These are phyloP conservation scores for Drosophila ambigua DNA, from an alignment of 1,140 invertebrate species.

Conservation along the genomic window DNA sequence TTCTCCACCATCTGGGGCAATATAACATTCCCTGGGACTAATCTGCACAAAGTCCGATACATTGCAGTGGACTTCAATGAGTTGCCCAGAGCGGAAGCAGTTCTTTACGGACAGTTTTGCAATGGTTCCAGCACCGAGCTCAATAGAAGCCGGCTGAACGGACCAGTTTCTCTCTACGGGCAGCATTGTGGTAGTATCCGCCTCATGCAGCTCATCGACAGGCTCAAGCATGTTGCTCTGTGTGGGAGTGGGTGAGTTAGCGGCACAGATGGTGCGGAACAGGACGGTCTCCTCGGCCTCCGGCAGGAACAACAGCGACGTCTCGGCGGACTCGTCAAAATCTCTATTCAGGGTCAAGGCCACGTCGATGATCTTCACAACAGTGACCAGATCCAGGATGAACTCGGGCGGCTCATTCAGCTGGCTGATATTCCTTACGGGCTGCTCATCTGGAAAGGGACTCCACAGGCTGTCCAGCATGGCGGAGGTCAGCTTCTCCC, in stretches of 20 bases:
- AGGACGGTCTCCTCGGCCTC: constrained; percentile 78
- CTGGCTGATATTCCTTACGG: constrained; percentile 50
- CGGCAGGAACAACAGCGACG: constrained; percentile 62
- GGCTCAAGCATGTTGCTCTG: constrained; percentile 64
- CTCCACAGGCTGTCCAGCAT: constrained; percentile 69
- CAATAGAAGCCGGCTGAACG: constrained; percentile 51
- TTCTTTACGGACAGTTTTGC: constrained; percentile 56
- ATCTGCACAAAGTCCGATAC: constrained; percentile 55
- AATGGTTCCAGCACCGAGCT: constrained; percentile 20
- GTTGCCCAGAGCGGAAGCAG: constrained; percentile 63
- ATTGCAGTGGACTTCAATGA: constrained; percentile 69
- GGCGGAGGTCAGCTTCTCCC: constrained; percentile 60
- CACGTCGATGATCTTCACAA: constrained; percentile 76
- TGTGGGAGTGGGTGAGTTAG: constrained; percentile 69
- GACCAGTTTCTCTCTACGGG: constrained; percentile 60
- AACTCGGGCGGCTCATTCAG: constrained; percentile 72
- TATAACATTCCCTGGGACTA: constrained; percentile 61
- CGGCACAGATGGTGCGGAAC: constrained; percentile 72
- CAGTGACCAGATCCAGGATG: constrained; percentile 68
- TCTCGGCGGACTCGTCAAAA: constrained; percentile 73
- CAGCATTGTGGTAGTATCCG: constrained; percentile 47
- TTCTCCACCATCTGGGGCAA: constrained; percentile 69
- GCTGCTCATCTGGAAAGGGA: constrained; percentile 57
- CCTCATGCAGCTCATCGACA: constrained; percentile 65
- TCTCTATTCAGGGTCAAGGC: constrained; percentile 74